Evolutionary conservation across 1,140 invertebrate species (phyloP).

Genomic region (Atopsyche davidsoni): DNA sequence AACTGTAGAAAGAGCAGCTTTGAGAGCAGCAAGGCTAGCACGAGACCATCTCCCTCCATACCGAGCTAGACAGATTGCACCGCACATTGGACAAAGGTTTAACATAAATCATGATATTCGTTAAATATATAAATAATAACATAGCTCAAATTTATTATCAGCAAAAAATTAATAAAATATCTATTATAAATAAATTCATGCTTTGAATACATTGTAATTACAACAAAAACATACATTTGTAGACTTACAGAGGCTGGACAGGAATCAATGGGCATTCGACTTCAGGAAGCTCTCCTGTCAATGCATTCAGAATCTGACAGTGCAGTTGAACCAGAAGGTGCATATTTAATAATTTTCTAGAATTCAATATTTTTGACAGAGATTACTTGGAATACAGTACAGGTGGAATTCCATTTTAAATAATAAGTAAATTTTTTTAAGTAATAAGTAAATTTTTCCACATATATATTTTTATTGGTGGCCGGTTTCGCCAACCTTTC

Average conservation of each 20-base stretch:
- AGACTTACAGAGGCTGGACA: slow-evolving; percentile 28
- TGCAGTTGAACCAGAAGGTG: slow-evolving; percentile 13
- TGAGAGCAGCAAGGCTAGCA: slow-evolving; percentile 40
- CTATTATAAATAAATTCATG: background rate
- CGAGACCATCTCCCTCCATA: slow-evolving; percentile 37
- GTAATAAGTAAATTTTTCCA: no score
- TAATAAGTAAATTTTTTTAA: background rate
- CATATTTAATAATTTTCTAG: no score
- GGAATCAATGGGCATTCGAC: slow-evolving; percentile 19
- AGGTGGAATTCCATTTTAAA: slow-evolving; percentile 1
- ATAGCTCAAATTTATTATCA: background rate
- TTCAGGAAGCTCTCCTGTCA: slow-evolving; percentile 21
- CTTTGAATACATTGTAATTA: background rate
- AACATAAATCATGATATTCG: background rate
- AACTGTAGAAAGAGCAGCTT: slow-evolving; percentile 41
- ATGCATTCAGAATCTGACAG: slow-evolving; percentile 16
- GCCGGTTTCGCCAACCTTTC: no score
- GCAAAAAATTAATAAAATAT: background rate
- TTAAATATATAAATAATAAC: slow-evolving; percentile 3
- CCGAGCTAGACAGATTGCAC: slow-evolving; percentile 20
- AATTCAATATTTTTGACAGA: no score
- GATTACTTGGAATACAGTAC: no score
- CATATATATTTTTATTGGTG: no score
- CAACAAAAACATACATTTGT: background rate
- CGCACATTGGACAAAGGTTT: slow-evolving; percentile 27